These are phyloP conservation scores for Verasper variegatus DNA, from an alignment of 2,113 vertebrate genomes.

Conservation along the genomic window DNA sequence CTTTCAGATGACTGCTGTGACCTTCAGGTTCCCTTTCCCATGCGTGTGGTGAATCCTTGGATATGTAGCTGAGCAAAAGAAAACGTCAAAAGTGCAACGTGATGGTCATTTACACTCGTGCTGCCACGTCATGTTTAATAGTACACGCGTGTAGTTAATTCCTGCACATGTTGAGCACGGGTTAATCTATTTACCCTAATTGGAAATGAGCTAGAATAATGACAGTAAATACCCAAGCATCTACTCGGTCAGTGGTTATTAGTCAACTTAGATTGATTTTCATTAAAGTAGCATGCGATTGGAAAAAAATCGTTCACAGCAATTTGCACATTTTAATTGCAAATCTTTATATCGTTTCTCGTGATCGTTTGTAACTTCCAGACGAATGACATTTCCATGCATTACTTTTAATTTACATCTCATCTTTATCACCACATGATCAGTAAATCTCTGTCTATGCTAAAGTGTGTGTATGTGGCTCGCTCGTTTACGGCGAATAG, in stretches of 20 bases:
- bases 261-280: conserved; percentile 41
- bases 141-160: conserved; percentile 8
- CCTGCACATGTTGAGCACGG: conserved; percentile 20
- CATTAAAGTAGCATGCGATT: conserved; percentile 30
- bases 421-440: conserved; percentile 9
- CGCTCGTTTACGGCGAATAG: not conserved
- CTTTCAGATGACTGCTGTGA: conserved; percentile 8
- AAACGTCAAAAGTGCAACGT: not conserved
- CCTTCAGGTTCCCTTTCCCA: conserved; percentile 1
- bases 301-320: not conserved
- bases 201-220: conserved; percentile 56
- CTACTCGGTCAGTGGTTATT: conserved; percentile 20
- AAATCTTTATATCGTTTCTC: conserved; percentile 48
- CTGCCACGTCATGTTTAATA: not conserved
- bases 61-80: conserved; percentile 26
- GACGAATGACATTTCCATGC: conserved; percentile 21
- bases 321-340: conserved; percentile 63
- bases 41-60: conserved; percentile 16
- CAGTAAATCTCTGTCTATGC: conserved; percentile 9
- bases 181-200: conserved; percentile 40
- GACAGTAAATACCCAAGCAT: conserved; percentile 53
- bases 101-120: not conserved
- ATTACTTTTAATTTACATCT: conserved; percentile 28
- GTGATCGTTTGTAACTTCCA: conserved; percentile 43
- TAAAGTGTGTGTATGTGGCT: not conserved